phyloP scores from a whole-genome alignment of 2,888 invertebrate genomes.

The Lithophane socia region DNA sequence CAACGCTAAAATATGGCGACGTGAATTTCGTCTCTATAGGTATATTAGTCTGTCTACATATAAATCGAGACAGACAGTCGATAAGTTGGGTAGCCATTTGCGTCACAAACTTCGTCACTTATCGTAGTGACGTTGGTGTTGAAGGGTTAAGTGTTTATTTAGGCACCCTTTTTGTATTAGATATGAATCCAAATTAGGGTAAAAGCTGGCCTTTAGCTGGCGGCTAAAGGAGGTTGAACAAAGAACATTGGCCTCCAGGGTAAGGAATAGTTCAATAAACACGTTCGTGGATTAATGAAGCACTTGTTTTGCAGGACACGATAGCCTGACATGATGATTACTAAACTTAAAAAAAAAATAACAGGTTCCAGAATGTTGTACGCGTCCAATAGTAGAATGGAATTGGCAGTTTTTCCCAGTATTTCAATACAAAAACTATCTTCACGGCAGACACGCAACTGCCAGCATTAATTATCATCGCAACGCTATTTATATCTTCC shows the following conservation, averaged over 20 bases:
- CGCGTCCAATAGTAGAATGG: constrained; percentile 14
- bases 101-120: constrained; percentile 48
- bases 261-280: not conserved
- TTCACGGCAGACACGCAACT: constrained; percentile 52
- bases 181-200: constrained; percentile 28
- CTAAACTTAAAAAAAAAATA: not conserved
- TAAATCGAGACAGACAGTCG: constrained; percentile 15
- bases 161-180: constrained; percentile 36
- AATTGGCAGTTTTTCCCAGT: constrained; percentile 32
- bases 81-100: constrained; percentile 45
- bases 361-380: constrained; percentile 24
- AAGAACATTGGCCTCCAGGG: not conserved
- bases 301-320: constrained; percentile 6
- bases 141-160: constrained; percentile 41
- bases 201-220: constrained; percentile 7
- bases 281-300: not conserved
- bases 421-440: constrained; percentile 44
- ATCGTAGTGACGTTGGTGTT: constrained; percentile 37
- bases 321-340: not conserved
- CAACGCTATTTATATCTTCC: constrained; percentile 71
- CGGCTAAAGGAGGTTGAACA: constrained; percentile 1
- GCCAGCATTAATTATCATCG: constrained; percentile 61
- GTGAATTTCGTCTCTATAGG: constrained; percentile 11
- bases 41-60: constrained; percentile 36
- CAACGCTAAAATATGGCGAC: constrained; percentile 20